phyloP scores from a whole-genome alignment of 2,797 vertebrate species.

The Sebastes nivosus region DNA sequence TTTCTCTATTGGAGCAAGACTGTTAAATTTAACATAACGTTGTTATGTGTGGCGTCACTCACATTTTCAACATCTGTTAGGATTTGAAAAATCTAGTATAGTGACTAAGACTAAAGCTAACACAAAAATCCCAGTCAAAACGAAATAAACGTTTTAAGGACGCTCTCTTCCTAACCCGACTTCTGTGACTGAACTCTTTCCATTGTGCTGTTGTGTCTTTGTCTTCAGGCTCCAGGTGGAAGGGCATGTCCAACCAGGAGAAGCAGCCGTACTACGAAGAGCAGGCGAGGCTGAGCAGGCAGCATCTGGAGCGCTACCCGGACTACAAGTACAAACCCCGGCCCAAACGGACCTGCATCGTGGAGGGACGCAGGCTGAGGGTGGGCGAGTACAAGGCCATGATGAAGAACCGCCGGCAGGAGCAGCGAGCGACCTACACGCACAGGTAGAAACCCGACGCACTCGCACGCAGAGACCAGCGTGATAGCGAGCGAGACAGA shows the following conservation, averaged over 20 bases:
- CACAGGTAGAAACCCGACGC: conserved; percentile 68
- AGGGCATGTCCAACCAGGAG: conserved; percentile 97
- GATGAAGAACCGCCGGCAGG: conserved; percentile 96
- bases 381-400: conserved; percentile 99
- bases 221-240: conserved; percentile 92
- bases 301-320: conserved; percentile 97
- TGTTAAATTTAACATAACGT: too few species aligned
- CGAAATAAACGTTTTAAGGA: too few species aligned
- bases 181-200: too few species aligned
- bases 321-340: conserved; percentile 98
- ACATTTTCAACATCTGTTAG: too few species aligned
- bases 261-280: conserved; percentile 99
- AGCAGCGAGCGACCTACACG: conserved; percentile 84
- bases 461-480: not conserved
- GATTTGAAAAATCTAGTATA: too few species aligned
- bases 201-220: too few species aligned
- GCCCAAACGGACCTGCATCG: conserved; percentile 97
- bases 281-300: conserved; percentile 94
- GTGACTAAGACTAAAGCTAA: too few species aligned
- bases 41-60: accelerated
- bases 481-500: not conserved
- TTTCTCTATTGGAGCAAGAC: too few species aligned
- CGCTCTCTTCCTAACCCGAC: too few species aligned
- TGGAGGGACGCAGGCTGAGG: conserved; percentile 92
- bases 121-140: too few species aligned